These are phyloP conservation scores for Tipula confusa DNA, from an alignment of 2,888 invertebrate species.

Conservation along the genomic window DNA sequence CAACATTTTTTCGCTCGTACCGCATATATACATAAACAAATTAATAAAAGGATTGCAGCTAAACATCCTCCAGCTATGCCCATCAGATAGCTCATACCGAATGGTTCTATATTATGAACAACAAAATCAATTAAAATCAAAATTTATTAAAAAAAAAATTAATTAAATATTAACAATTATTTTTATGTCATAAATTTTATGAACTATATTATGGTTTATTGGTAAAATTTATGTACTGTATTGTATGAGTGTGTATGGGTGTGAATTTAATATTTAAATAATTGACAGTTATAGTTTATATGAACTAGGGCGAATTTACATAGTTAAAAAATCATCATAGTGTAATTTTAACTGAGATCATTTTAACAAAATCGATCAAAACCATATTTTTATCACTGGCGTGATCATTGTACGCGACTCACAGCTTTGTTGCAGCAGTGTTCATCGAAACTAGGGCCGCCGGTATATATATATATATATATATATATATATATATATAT, in stretches of 20 bases:
- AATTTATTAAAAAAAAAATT: neutral
- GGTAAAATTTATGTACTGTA: neutral
- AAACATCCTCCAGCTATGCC: slow-evolving; percentile 56
- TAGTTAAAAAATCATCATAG: no score
- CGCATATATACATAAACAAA: slow-evolving; percentile 57
- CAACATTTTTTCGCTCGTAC: slow-evolving; percentile 59
- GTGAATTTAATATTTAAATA: no score
- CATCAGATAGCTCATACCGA: slow-evolving; percentile 58
- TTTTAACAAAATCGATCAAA: no score
- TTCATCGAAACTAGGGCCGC: no score
- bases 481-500: no score
- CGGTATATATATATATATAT: no score
- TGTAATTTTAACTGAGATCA: no score
- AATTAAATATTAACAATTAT: neutral
- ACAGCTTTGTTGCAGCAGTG: no score
- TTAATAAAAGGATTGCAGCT: slow-evolving; percentile 54
- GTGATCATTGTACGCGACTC: no score
- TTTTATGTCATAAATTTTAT: neutral
- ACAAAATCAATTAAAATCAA: neutral
- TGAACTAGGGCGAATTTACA: no score
- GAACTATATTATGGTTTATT: neutral
- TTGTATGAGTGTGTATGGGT: neutral
- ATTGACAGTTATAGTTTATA: no score
- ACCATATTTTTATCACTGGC: no score
- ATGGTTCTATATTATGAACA: slow-evolving; percentile 52